A percentile compares a stretch with the other conserved stretches of the same genome.
Evolutionary conservation across 1,140 invertebrate genomes (phyloP).

Genomic region (Potamilus streckersoni): DNA sequence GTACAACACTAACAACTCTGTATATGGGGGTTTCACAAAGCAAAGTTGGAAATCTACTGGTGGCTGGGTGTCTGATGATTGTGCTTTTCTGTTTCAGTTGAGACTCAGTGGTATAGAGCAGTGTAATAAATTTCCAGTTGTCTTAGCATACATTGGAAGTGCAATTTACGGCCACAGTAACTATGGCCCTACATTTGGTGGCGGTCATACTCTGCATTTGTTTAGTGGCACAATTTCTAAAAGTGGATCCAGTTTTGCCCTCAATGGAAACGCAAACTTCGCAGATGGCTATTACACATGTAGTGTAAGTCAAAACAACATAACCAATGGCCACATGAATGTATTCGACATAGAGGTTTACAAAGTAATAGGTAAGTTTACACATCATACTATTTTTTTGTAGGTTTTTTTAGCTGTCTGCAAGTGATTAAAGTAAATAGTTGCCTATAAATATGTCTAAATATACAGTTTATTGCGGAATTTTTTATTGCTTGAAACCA

Average conservation of each 20-base stretch:
- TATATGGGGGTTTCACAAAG: slow-evolving; percentile 32
- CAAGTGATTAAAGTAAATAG: no score
- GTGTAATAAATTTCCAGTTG: slow-evolving; percentile 9
- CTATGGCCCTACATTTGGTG: slow-evolving; percentile 23
- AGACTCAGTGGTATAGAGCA: not conserved
- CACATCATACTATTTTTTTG: no score
- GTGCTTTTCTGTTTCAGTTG: slow-evolving; percentile 31
- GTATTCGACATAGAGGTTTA: slow-evolving; percentile 15
- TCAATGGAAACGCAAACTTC: not conserved
- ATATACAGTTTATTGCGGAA: no score
- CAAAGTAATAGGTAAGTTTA: slow-evolving; percentile 13
- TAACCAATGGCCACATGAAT: not conserved
- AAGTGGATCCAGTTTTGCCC: not conserved
- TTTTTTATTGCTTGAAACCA: no score
- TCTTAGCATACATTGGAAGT: not conserved
- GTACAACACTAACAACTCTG: slow-evolving; percentile 19
- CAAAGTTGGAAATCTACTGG: not conserved
- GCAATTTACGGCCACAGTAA: not conserved
- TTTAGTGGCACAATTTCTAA: slow-evolving; percentile 9
- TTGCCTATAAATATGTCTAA: no score
- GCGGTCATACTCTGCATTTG: slow-evolving; percentile 11
- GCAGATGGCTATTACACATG: not conserved
- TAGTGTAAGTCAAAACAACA: not conserved
- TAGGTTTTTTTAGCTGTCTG: no score
- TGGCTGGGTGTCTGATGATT: slow-evolving; percentile 15